A percentile compares a stretch with the other conserved stretches of the same genome.
Conservation (phyloP, 1,140 invertebrate species). For the Eumaeus atala region DNA sequence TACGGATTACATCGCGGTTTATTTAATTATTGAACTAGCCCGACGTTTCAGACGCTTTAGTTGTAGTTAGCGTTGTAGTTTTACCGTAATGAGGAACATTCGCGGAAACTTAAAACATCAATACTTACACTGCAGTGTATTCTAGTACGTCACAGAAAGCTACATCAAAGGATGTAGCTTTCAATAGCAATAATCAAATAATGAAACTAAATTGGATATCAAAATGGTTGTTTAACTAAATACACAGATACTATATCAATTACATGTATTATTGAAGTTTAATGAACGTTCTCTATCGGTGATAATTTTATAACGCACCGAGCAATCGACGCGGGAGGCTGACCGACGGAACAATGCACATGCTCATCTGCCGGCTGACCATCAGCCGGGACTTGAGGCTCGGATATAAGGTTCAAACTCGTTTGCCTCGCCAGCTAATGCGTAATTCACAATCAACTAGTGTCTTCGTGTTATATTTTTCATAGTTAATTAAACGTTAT, state of each 20-base stretch:
- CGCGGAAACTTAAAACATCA: background rate
- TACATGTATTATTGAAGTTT: background rate
- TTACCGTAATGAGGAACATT: too few relatives aligned
- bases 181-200: background rate
- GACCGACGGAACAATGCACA: constrained; percentile 25
- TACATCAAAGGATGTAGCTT: too few relatives aligned
- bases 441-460: constrained; percentile 32
- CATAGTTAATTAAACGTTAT: constrained; percentile 49
- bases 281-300: background rate
- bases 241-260: background rate
- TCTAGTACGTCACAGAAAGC: background rate
- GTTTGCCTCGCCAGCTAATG: constrained; percentile 17
- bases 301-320: constrained; percentile 16
- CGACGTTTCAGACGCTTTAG: too few relatives aligned
- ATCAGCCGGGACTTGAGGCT: constrained; percentile 18
- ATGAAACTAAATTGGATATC: background rate
- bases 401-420: constrained; percentile 23
- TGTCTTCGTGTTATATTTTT: constrained; percentile 40
- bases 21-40: too few relatives aligned
- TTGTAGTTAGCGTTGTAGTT: background rate
- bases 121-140: background rate
- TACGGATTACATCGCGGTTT: too few relatives aligned
- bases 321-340: constrained; percentile 23
- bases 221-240: background rate
- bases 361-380: constrained; percentile 24